phyloP scores from a whole-genome alignment of 2,888 invertebrate genomes.

The Platerodrilus igneus region DNA sequence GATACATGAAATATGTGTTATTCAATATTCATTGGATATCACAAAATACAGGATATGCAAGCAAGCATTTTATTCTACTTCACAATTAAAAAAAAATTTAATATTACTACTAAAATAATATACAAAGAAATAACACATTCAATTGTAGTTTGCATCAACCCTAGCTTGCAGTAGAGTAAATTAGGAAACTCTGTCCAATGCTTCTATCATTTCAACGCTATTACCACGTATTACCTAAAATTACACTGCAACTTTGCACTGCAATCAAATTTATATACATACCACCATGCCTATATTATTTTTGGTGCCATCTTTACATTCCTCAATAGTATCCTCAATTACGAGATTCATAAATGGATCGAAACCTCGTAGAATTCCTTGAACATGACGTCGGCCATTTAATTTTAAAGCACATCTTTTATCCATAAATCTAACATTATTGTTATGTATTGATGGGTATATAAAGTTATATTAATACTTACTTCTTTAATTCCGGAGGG shows the following conservation, averaged over 20 bases:
- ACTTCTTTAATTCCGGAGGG: conserved; percentile 97
- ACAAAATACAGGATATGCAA: too few species aligned
- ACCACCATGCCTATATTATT: conserved; percentile 97
- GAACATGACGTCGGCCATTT: conserved; percentile 90
- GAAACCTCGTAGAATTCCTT: conserved; percentile 92
- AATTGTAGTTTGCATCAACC: too few species aligned
- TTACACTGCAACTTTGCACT: conserved; percentile 19
- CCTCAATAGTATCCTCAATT: conserved; percentile 89
- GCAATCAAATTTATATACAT: conserved; percentile 43
- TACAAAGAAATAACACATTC: too few species aligned
- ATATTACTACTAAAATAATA: too few species aligned
- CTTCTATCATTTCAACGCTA: conserved; percentile 93
- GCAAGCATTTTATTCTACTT: too few species aligned
- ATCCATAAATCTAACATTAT: conserved; percentile 94
- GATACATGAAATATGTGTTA: too few species aligned
- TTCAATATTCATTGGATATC: too few species aligned
- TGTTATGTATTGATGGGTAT: conserved; percentile 38
- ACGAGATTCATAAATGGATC: conserved; percentile 99
- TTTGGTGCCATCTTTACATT: conserved; percentile 84
- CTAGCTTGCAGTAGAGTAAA: too few species aligned
- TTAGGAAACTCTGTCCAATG: conserved; percentile 83
- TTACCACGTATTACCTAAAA: conserved; percentile 88
- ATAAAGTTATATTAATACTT: conserved; percentile 44
- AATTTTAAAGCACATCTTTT: conserved; percentile 87
- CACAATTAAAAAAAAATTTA: too few species aligned